phyloP scores from a whole-genome alignment of 2,888 invertebrate species.

The Cephus sareptanus region DNA sequence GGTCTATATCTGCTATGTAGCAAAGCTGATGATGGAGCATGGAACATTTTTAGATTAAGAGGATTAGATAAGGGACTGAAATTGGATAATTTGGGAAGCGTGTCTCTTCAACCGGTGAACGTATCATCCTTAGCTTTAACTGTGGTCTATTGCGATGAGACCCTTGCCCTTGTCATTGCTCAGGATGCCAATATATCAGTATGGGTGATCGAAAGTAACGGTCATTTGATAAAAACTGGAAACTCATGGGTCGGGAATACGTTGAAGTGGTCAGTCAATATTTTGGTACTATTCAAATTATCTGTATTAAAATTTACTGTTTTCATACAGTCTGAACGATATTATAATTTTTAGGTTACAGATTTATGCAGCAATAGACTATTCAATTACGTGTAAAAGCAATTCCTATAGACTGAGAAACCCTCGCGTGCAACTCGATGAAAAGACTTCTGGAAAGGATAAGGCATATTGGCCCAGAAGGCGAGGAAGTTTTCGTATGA shows the following conservation, averaged over 20 bases:
- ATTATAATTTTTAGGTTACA: conserved; percentile 9
- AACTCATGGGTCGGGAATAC: conserved; percentile 19
- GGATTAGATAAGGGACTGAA: conserved; percentile 2
- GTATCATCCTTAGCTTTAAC: conserved; percentile 12
- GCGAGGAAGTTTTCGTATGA: conserved; percentile 28
- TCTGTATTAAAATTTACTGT: background rate
- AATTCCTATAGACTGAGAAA: conserved; percentile 15
- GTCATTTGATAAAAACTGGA: conserved; percentile 13
- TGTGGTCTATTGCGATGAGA: conserved; percentile 17
- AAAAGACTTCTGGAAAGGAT: conserved; percentile 1
- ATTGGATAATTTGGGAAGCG: conserved; percentile 12
- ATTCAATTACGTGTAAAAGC: conserved; percentile 14
- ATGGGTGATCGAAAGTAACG: conserved; percentile 17
- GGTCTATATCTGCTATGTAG: conserved; percentile 14
- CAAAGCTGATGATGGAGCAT: conserved; percentile 8
- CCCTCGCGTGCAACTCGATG: conserved; percentile 14
- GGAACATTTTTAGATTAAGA: conserved; percentile 12
- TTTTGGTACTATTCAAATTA: background rate
- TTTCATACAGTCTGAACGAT: background rate
- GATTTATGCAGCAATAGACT: conserved; percentile 17
- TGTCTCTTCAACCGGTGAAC: conserved; percentile 7
- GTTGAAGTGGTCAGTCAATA: conserved; percentile 13
- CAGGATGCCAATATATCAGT: conserved; percentile 17
- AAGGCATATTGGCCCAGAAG: conserved; percentile 28
- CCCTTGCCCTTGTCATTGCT: conserved; percentile 12